Percentiles rank a stretch among this genome's conserved stretches.
These are phyloP conservation scores for Pyrgus malvae DNA, from an alignment of 2,888 invertebrate species.

Conservation along the genomic window DNA sequence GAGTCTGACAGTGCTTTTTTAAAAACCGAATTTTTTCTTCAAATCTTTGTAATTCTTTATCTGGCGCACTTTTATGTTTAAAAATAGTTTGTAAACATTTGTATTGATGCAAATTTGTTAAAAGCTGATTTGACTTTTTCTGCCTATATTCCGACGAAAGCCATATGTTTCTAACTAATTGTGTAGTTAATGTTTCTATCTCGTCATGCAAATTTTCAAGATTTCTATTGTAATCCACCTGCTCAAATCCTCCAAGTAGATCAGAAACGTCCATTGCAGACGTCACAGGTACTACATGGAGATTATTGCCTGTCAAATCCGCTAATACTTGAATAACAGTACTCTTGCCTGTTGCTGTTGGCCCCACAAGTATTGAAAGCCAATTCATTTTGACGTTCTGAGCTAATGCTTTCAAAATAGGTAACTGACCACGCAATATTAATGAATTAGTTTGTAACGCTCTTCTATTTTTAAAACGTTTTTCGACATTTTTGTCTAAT, in stretches of 20 bases:
- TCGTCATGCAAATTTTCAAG: constrained; percentile 85
- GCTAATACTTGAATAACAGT: constrained; percentile 89
- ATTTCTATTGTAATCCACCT: constrained; percentile 89
- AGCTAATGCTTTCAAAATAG: constrained; percentile 88
- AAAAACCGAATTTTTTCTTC: constrained; percentile 57
- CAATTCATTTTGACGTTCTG: constrained; percentile 96
- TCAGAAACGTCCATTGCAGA: constrained; percentile 97
- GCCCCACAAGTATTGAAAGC: constrained; percentile 94
- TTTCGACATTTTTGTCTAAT: constrained; percentile 63
- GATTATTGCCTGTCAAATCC: constrained; percentile 86
- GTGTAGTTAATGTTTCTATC: constrained; percentile 79
- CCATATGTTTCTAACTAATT: constrained; percentile 72
- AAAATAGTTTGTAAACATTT: constrained; percentile 45
- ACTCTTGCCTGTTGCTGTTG: constrained; percentile 90
- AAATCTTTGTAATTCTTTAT: constrained; percentile 49
- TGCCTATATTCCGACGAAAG: constrained; percentile 45
- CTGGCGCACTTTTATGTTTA: constrained; percentile 37
- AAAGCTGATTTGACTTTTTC: constrained; percentile 52
- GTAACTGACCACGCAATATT: constrained; percentile 82
- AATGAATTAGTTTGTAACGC: constrained; percentile 64
- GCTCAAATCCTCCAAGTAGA: constrained; percentile 98
- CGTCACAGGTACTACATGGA: constrained; percentile 91
- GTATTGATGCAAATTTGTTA: constrained; percentile 57
- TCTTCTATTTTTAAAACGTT: constrained; percentile 58
- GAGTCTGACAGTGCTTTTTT: constrained; percentile 49